These are phyloP conservation scores for Rhincodon typus DNA, from an alignment of 2,797 vertebrate genomes.

Conservation along the genomic window DNA sequence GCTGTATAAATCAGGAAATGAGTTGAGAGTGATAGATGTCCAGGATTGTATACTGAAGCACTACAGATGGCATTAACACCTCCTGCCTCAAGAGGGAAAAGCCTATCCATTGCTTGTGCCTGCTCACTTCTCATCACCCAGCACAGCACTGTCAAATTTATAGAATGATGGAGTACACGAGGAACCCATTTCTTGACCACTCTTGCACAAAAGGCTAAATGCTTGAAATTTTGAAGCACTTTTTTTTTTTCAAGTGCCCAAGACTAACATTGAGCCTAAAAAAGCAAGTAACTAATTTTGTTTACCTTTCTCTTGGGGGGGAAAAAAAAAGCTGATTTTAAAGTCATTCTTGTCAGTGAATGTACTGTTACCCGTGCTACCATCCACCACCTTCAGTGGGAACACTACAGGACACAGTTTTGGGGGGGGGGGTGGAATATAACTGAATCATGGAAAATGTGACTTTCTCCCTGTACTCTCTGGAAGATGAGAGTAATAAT, in stretches of 20 bases:
- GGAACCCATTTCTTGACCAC: not conserved
- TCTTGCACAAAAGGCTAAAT: not conserved
- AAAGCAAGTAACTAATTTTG: not conserved
- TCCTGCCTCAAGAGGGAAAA: not conserved
- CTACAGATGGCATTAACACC: not conserved
- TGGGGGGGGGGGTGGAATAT: not conserved
- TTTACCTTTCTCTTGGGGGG: not conserved
- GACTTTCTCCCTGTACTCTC: not conserved
- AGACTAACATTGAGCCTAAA: not conserved
- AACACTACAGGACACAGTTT: not conserved
- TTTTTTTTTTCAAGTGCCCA: not conserved
- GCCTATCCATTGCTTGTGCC: not conserved
- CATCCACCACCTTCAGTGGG: not conserved
- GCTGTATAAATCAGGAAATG: not conserved
- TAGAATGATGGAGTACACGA: not conserved
- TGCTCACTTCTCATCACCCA: not conserved
- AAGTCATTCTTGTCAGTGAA: not conserved
- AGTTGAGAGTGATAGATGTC: not conserved
- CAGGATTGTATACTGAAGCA: not conserved
- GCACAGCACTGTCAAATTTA: not conserved
- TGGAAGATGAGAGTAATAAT: not conserved
- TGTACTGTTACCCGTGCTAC: not conserved
- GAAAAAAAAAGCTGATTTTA: not conserved
- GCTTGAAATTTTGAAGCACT: not conserved
- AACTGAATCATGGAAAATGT: not conserved